phyloP scores from a whole-genome alignment of 2,113 vertebrate genomes.

The Gymnocephalus cernua region DNA sequence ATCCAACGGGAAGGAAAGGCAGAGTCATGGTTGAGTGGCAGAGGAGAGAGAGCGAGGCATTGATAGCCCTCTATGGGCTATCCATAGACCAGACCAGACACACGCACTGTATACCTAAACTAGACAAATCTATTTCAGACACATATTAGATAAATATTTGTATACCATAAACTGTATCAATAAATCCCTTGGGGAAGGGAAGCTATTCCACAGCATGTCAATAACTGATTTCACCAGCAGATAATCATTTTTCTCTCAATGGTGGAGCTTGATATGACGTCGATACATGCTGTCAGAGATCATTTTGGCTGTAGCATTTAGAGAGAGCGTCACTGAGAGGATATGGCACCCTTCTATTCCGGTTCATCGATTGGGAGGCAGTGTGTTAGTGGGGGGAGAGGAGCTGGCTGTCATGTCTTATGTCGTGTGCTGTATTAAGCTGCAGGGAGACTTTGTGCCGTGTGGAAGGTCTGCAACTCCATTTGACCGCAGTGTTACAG shows the following conservation, averaged over 20 bases:
- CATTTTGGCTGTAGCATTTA: constrained; percentile 78
- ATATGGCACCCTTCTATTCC: constrained; percentile 73
- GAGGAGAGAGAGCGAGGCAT: constrained; percentile 81
- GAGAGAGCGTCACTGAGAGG: constrained; percentile 56
- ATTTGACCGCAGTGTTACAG: constrained; percentile 82
- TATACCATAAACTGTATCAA: constrained; percentile 97
- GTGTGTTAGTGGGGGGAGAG: constrained; percentile 54
- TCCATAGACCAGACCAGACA: constrained; percentile 84
- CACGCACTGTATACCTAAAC: constrained; percentile 80
- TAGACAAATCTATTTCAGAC: constrained; percentile 92
- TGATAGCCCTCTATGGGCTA: constrained; percentile 89
- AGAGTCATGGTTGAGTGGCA: constrained; percentile 87
- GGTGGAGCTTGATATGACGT: constrained; percentile 91
- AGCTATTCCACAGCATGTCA: constrained; percentile 94
- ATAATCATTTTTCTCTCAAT: constrained; percentile 91
- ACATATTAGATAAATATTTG: constrained; percentile 99
- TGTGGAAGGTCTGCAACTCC: constrained; percentile 64
- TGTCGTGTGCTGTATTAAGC: constrained; percentile 60
- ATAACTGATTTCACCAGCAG: constrained; percentile 98
- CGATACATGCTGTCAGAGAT: constrained; percentile 89
- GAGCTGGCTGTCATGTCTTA: constrained; percentile 62
- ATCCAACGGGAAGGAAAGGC: constrained; percentile 76
- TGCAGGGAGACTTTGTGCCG: constrained; percentile 31
- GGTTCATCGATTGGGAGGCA: constrained; percentile 70
- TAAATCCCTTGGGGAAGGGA: constrained; percentile 86